Conservation (phyloP, 2,888 invertebrate genomes). For the Macrosoma leucophasiata region DNA sequence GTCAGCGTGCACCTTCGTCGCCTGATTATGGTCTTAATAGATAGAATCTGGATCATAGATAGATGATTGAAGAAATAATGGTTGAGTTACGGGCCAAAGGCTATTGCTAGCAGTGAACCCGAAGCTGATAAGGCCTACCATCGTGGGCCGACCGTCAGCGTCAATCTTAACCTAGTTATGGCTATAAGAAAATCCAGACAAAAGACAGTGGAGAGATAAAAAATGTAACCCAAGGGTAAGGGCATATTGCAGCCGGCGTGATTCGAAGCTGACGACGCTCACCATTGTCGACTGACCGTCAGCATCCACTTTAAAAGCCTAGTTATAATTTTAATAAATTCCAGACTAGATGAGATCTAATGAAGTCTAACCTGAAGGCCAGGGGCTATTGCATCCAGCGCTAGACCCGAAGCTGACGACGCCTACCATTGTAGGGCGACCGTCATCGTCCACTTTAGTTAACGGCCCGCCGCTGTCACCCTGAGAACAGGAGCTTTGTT, state of each 20-base stretch:
- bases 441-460: constrained; percentile 44
- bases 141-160: no score
- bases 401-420: constrained; percentile 54
- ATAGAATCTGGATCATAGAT: no score
- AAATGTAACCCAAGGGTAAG: constrained; percentile 25
- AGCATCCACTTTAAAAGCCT: no score
- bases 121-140: no score
- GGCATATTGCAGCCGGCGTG: constrained; percentile 32
- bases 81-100: no score
- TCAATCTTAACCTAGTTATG: no score
- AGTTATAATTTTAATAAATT: no score
- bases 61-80: no score
- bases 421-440: constrained; percentile 47
- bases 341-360: no score
- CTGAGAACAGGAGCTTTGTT: constrained; percentile 36
- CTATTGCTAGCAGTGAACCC: no score
- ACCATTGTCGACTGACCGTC: constrained; percentile 33
- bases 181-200: no score
- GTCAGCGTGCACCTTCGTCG: constrained; percentile 42
- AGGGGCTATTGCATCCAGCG: constrained; percentile 51
- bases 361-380: constrained; percentile 53
- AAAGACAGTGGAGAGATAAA: neutral
- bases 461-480: constrained; percentile 60
- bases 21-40: no score
- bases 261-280: constrained; percentile 37